These are phyloP conservation scores for Drosophila robusta DNA, from an alignment of 2,888 invertebrate species.

Conservation along the genomic window DNA sequence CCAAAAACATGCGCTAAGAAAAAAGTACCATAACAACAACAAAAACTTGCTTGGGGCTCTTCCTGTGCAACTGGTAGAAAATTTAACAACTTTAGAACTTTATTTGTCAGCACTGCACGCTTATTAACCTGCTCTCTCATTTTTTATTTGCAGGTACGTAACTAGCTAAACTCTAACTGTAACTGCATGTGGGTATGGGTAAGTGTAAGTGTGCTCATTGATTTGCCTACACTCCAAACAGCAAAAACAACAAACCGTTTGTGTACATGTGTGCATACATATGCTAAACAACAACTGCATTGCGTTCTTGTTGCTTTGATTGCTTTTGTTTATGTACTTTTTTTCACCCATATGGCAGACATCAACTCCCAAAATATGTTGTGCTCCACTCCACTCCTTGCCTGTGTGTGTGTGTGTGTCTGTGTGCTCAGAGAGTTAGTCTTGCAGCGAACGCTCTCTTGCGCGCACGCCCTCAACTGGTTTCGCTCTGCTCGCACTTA, in stretches of 20 bases:
- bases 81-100: constrained; percentile 61
- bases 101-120: constrained; percentile 52
- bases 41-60: constrained; percentile 46
- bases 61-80: constrained; percentile 45
- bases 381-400: constrained; percentile 34
- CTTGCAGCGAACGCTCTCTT: constrained; percentile 8
- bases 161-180: constrained; percentile 45
- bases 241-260: constrained; percentile 25
- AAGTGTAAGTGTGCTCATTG: constrained; percentile 70
- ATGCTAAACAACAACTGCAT: constrained; percentile 44
- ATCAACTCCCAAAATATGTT: constrained; percentile 52
- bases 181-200: constrained; percentile 41
- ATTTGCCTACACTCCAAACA: constrained; percentile 59
- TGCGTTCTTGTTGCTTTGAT: constrained; percentile 55
- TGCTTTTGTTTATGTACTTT: constrained; percentile 62
- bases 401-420: neutral
- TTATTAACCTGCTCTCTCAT: constrained; percentile 39
- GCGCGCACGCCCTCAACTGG: constrained; percentile 57
- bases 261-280: neutral
- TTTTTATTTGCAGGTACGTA: constrained; percentile 46
- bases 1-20: constrained; percentile 52
- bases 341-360: constrained; percentile 53
- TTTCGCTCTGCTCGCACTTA: constrained; percentile 37
- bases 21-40: constrained; percentile 14
- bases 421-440: constrained; percentile 9